A percentile compares a stretch with the other conserved stretches of the same genome.
Evolutionary conservation across 92 coral and sea anemone genomes (phyloP).

Genomic region (Parazoanthus atlanticus): DNA sequence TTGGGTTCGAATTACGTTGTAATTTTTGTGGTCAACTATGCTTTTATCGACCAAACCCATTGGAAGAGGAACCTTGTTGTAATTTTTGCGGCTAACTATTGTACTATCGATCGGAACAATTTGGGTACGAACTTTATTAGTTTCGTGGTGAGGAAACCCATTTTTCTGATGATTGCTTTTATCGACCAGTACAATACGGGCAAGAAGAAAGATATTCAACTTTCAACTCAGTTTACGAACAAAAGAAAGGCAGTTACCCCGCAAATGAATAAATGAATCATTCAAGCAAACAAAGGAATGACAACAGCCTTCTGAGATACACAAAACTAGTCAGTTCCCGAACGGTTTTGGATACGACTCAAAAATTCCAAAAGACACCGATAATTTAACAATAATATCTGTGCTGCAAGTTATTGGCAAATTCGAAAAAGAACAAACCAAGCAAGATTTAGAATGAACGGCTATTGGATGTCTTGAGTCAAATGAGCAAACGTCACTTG

Average conservation of each 20-base stretch:
- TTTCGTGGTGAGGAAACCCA: not conserved
- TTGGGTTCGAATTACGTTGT: not conserved
- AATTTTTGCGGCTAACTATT: not conserved
- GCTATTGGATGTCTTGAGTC: not conserved
- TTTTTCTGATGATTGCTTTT: not conserved
- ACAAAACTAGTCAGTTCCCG: no score
- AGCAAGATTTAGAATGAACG: not conserved
- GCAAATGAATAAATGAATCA: not conserved
- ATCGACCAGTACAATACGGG: not conserved
- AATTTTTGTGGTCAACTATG: not conserved
- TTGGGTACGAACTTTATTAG: not conserved
- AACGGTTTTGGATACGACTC: not conserved
- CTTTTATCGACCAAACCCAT: not conserved
- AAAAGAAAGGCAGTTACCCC: not conserved
- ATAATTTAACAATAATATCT: not conserved
- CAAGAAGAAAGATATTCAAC: slow-evolving; percentile 1
- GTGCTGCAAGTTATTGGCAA: not conserved
- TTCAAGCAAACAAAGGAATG: not conserved
- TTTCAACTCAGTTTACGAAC: not conserved
- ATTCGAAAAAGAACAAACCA: not conserved
- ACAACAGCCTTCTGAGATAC: no score
- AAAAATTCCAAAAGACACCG: not conserved
- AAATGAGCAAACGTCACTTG: not conserved
- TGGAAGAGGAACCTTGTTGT: not conserved
- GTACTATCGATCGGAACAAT: not conserved